Base-by-base conservation (phyloP, 2,888 invertebrate species). In the Parascotia fuliginaria region DNA sequence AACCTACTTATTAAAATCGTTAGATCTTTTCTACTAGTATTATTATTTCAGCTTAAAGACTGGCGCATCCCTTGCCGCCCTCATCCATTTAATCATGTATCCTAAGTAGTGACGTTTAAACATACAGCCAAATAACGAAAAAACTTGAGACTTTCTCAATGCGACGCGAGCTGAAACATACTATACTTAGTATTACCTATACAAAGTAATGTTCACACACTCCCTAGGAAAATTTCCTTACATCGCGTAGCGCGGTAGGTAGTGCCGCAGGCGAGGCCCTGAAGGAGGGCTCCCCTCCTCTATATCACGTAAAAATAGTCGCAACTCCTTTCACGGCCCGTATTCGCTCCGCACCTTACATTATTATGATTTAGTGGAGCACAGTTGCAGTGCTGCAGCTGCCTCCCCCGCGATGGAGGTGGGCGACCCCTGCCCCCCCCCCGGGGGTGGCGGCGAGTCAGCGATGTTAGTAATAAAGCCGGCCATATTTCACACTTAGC, bases 401-500 rank as follows among this genome's bases (percentile, higher is more conserved):
- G 64, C 58, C 56, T 48, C 53, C 40, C 49, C 48, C 24, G 31
- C n/a, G 37, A 24, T 38, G 14, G 12, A 28, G 27, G 19, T 13
- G 24, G n/a, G 27, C 5, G 7, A 9, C 34, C 2, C 39, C 38
- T 54, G 55, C 47, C 11, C 34, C 2, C 39, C 38, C 55, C 56
- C 47, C 50, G 44, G 57, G 52, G 67, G 71, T 55, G 72, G 66
- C 55, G 65, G 72, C 73, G 79, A 85, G 82, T 85, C 83, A 81
- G 85, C 83, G 80, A 83, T 85, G 81, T 65, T 72, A 83, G 90
- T 89, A 90, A 90, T 90, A 90, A 90, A 89, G 88, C 88, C 83
- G 80, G 90, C 89, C 84, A 92, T 92, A 92, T 92, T 92, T 92
- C 92, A 92, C 92, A 92, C 92, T 92, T 92, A 92, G 87, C 89